Percentiles rank a stretch among this genome's conserved stretches.
Conservation (phyloP, 2,797 vertebrate species). For the Danio choprae region DNA sequence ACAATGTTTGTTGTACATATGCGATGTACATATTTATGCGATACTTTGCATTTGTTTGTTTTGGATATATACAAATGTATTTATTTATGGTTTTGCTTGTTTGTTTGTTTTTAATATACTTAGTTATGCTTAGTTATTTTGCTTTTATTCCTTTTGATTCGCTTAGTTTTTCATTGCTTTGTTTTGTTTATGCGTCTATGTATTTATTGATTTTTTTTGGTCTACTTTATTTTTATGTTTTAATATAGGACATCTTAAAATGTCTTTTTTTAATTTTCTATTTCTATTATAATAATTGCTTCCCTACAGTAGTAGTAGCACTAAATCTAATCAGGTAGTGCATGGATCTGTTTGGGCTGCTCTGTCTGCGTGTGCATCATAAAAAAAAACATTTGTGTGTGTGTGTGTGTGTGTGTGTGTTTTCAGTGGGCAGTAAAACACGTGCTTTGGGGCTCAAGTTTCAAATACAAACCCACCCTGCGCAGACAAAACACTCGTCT, state of each 20-base stretch:
- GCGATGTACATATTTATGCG: too few relatives aligned
- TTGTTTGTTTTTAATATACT: too few relatives aligned
- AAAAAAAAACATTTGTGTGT: not conserved
- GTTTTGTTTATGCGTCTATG: not conserved
- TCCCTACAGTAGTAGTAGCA: constrained; percentile 1
- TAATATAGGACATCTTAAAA: too few relatives aligned
- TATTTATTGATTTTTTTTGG: not conserved
- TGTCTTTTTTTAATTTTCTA: constrained; percentile 14
- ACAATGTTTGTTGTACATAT: too few relatives aligned
- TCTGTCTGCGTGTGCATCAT: constrained; percentile 27
- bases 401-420: constrained; percentile 44
- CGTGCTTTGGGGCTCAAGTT: not conserved
- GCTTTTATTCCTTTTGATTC: too few relatives aligned
- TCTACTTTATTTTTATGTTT: not conserved
- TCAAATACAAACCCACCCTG: not conserved
- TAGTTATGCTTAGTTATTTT: too few relatives aligned
- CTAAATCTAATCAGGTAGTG: constrained; percentile 19
- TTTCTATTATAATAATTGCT: constrained; percentile 43
- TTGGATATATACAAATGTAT: too few relatives aligned
- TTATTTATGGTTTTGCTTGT: too few relatives aligned
- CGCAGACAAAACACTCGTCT: not conserved
- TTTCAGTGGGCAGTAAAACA: constrained; percentile 40
- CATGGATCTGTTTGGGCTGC: constrained; percentile 55
- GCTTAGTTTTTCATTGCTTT: too few relatives aligned
- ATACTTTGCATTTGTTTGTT: too few relatives aligned